Base-by-base conservation (phyloP, 37 sponge, comb jelly and placozoan species). In the Haliclona indistincta region DNA sequence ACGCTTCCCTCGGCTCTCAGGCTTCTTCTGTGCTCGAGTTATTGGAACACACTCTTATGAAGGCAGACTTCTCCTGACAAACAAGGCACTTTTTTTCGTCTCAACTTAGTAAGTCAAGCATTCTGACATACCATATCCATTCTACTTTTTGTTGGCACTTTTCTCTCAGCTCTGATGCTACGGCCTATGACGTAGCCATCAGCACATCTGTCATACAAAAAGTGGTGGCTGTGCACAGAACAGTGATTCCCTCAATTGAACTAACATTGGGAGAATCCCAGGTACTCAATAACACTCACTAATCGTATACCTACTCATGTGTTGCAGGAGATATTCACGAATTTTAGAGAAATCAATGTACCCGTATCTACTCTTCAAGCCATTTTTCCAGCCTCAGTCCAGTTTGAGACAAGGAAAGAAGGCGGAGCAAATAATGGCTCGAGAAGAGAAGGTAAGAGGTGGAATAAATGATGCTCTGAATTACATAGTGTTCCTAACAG, bases 21-120 rank as follows among this genome's bases (percentile, higher is more conserved):
- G 75, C 39, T 67, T 83, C 43, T 75, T 83, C 44, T 84, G 85
- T 77, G 85, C 85, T 52, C 71, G 85, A 42, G 38, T 41, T 19
- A 41, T 43, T 7, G 70, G 23, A 17, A 19, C 40, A 0, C 54
- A 51, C 8, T 58, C 65, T n/a, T 77, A 77, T 35, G 85, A 77
- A 44, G 85, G 85, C 32, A 36, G 85, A 38, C 78, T 84, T 33
- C 77, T 84, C 39, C 41, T 84, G 43, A 84, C 53, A 28, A 63
- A 84, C 54, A 84, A 67, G 26, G 78, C 78, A 4, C 55, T 84
- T 3, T 39, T 84, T 30, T 84, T 84, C 70, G 85, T 84, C 2
- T 84, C 85, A 38, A 77, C 85, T 0, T 70, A 64, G 85, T 84
- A 52, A 45, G 71, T n/a, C 1, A 8, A 25, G 4, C 38, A 32